phyloP scores from a whole-genome alignment of 1,140 invertebrate species.

The Portunus trituberculatus region DNA sequence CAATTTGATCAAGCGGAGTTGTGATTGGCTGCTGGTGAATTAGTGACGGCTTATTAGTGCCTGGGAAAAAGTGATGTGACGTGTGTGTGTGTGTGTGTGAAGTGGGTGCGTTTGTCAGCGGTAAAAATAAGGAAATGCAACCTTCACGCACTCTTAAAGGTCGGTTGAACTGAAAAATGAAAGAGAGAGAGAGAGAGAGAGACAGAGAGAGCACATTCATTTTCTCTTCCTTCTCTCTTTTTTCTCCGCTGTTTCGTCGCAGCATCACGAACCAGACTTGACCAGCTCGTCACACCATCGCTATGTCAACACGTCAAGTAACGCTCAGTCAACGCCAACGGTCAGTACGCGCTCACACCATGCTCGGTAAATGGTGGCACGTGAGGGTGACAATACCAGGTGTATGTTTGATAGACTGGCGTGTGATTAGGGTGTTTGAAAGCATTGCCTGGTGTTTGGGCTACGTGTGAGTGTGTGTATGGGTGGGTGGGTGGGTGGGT shows the following conservation, averaged over 20 bases:
- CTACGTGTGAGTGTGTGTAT: slow-evolving; percentile 55
- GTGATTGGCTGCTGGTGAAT: too few species aligned
- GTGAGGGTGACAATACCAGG: not conserved
- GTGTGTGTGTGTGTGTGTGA: slow-evolving; percentile 25
- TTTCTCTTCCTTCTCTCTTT: not conserved
- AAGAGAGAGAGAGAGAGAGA: slow-evolving; percentile 27
- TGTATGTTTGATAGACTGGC: not conserved
- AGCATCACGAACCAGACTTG: not conserved
- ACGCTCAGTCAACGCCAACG: not conserved
- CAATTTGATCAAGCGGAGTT: too few species aligned
- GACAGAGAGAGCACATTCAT: not conserved
- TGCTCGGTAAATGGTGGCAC: not conserved
- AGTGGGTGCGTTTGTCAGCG: not conserved
- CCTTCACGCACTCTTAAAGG: too few species aligned
- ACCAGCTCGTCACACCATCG: not conserved
- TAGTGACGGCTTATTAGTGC: too few species aligned
- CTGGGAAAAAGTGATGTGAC: too few species aligned
- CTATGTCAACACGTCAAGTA: not conserved
- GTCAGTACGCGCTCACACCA: not conserved
- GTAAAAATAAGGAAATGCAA: too few species aligned
- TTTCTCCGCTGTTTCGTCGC: not conserved
- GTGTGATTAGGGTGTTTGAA: not conserved
- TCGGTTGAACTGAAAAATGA: too few species aligned
- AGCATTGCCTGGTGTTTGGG: not conserved
- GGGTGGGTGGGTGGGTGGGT: slow-evolving; percentile 22